Evolutionary conservation across 2,113 vertebrate genomes (phyloP).

Genomic region (Diglossa brunneiventris): DNA sequence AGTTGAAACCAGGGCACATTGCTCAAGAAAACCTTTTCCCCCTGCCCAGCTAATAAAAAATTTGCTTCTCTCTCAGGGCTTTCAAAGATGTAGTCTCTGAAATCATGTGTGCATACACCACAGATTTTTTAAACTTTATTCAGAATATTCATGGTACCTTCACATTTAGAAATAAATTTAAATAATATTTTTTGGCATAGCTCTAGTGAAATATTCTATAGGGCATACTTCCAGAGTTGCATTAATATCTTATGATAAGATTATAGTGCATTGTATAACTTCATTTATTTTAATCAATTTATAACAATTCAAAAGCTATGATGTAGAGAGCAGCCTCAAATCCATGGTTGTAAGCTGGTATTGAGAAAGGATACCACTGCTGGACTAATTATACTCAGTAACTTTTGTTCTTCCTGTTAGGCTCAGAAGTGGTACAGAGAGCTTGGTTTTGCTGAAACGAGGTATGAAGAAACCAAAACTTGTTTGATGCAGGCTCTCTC

Average conservation of each 20-base stretch:
- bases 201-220: not conserved
- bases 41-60: not conserved
- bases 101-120: not conserved
- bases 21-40: not conserved
- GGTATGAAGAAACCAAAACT: conserved; percentile 49
- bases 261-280: not conserved
- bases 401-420: conserved; percentile 25
- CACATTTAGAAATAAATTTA: not conserved
- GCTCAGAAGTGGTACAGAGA: conserved; percentile 68
- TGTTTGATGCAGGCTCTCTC: not conserved
- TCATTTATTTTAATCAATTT: not conserved
- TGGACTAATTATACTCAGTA: not conserved
- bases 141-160: not conserved
- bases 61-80: not conserved
- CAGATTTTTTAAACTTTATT: not conserved
- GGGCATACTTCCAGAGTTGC: not conserved
- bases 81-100: not conserved
- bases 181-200: not conserved
- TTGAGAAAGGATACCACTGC: not conserved
- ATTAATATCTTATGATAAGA: not conserved
- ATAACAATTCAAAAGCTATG: not conserved
- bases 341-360: not conserved
- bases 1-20: not conserved
- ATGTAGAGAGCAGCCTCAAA: not conserved
- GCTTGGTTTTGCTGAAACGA: conserved; percentile 67